Evolutionary conservation across 30 jellyfish, hydroid and myxozoan species (phyloP).

Genomic region (Hydractinia symbiolongicarpus): DNA sequence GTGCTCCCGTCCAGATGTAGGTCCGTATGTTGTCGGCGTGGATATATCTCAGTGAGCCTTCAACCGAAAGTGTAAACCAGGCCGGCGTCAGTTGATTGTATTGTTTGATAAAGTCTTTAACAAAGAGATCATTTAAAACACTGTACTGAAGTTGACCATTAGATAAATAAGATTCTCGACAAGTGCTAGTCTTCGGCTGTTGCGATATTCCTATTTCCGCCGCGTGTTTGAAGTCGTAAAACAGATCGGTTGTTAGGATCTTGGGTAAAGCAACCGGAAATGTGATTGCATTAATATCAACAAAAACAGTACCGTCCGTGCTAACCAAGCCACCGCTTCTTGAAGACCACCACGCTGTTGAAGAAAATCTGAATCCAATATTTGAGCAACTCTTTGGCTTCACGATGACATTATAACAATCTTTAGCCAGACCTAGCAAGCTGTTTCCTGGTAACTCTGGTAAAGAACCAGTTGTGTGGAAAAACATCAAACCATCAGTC

Average conservation of each 20-base stretch:
- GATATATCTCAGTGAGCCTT: slow-evolving; percentile 27
- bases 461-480: slow-evolving; percentile 28
- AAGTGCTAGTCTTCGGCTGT: slow-evolving; percentile 2
- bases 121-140: slow-evolving; percentile 43
- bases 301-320: slow-evolving; percentile 51
- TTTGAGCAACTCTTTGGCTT: slow-evolving; percentile 7
- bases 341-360: slow-evolving; percentile 51
- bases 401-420: slow-evolving; percentile 37
- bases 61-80: slow-evolving; percentile 52
- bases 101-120: slow-evolving; percentile 40
- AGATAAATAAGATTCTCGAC: slow-evolving; percentile 27
- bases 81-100: slow-evolving; percentile 61
- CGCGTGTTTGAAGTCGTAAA: slow-evolving; percentile 23
- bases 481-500: slow-evolving; percentile 38
- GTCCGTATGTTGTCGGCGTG: slow-evolving; percentile 56
- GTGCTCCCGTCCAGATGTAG: slow-evolving; percentile 37
- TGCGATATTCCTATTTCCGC: slow-evolving; percentile 19
- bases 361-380: slow-evolving; percentile 21
- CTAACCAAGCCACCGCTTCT: slow-evolving; percentile 26
- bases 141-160: slow-evolving; percentile 46
- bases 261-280: slow-evolving; percentile 56
- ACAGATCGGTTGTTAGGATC: neutral
- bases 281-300: slow-evolving; percentile 8
- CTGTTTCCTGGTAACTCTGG: slow-evolving; percentile 17
- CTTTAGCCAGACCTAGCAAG: slow-evolving; percentile 23